Percentiles rank a stretch among this genome's conserved stretches.
These are phyloP conservation scores for Athalia rosae DNA, from an alignment of 2,888 invertebrate genomes.

Conservation along the genomic window DNA sequence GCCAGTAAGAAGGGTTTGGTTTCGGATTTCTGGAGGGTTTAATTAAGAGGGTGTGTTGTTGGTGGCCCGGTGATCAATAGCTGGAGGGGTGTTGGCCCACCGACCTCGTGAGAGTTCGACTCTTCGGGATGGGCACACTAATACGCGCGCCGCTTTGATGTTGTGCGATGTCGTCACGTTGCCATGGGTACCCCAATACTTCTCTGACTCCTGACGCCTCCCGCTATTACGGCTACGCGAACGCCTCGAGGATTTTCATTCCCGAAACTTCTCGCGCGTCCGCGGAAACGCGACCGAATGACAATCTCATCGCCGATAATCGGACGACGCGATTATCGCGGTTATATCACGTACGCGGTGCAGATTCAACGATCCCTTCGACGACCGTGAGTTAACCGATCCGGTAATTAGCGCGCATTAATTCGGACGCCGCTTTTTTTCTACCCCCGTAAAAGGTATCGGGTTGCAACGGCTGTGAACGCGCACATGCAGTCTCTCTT, in stretches of 20 bases:
- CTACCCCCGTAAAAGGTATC: too few relatives aligned
- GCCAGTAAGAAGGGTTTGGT: conserved; percentile 47
- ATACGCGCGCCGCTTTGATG: conserved; percentile 55
- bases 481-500: too few relatives aligned
- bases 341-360: too few relatives aligned
- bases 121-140: conserved; percentile 45
- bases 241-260: conserved; percentile 2
- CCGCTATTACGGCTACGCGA: conserved; percentile 3
- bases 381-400: too few relatives aligned
- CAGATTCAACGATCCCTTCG: too few relatives aligned
- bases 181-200: conserved; percentile 58
- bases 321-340: too few relatives aligned
- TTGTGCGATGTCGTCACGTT: conserved; percentile 57
- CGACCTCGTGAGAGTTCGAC: conserved; percentile 35
- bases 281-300: background rate
- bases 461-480: too few relatives aligned
- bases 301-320: conserved; percentile 6
- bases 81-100: conserved; percentile 48
- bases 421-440: too few relatives aligned
- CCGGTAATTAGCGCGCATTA: too few relatives aligned
- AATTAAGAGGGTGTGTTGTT: conserved; percentile 66
- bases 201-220: conserved; percentile 28
- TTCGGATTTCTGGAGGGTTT: conserved; percentile 62
- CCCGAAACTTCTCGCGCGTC: background rate
- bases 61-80: conserved; percentile 64